These are phyloP conservation scores for Chrysotoxum bicinctum DNA, from an alignment of 2,888 invertebrate genomes.

Conservation along the genomic window DNA sequence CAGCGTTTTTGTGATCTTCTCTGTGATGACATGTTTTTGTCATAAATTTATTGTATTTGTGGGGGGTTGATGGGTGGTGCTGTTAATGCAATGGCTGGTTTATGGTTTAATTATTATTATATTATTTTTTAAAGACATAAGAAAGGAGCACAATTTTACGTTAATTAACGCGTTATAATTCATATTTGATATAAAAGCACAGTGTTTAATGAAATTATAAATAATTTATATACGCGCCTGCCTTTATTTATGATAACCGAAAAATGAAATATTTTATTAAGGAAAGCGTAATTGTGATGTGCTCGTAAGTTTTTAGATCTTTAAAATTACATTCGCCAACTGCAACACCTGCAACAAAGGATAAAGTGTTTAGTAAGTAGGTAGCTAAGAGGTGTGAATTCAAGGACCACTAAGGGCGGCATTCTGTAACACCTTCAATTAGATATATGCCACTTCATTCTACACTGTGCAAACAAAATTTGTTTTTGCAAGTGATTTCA, in stretches of 20 bases:
- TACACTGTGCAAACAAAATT: too few species aligned
- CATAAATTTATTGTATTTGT: not conserved
- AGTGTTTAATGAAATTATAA: constrained; percentile 42
- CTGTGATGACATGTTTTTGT: not conserved
- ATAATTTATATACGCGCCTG: constrained; percentile 9
- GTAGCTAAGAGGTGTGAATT: too few species aligned
- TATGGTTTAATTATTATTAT: constrained; percentile 40
- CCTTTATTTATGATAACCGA: not conserved
- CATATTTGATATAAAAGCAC: constrained; percentile 43
- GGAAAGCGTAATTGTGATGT: too few species aligned
- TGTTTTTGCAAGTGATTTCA: too few species aligned
- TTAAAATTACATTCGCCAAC: too few species aligned
- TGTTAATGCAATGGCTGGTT: not conserved
- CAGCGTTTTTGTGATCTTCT: not conserved
- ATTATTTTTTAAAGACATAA: constrained; percentile 21
- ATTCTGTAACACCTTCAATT: too few species aligned
- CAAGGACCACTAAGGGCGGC: too few species aligned
- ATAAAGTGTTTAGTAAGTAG: too few species aligned
- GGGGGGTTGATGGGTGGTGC: not conserved
- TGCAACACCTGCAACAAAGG: too few species aligned
- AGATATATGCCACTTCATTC: too few species aligned
- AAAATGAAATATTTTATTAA: not conserved
- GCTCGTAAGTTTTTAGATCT: too few species aligned
- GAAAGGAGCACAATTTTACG: constrained; percentile 5
- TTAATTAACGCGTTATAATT: constrained; percentile 65